Percentiles rank a stretch among this genome's conserved stretches.
Evolutionary conservation across 2,113 vertebrate species (phyloP).

Genomic region (Corydoras maculifer): DNA sequence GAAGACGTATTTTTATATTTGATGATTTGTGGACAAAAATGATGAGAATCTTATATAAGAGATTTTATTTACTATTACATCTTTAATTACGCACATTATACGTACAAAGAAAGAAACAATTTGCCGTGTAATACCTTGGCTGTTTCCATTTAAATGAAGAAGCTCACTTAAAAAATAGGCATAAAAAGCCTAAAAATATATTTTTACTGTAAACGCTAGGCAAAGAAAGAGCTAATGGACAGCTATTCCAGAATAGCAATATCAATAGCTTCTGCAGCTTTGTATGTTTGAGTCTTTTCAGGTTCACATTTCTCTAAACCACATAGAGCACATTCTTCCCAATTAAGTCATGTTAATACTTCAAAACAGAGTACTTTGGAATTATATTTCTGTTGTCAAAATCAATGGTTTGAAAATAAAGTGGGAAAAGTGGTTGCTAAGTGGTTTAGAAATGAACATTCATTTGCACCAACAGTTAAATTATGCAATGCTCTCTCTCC

Average conservation of each 20-base stretch:
- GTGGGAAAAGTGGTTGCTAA: conserved; percentile 35
- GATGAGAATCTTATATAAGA: too few relatives aligned
- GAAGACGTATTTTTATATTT: too few relatives aligned
- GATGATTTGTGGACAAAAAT: too few relatives aligned
- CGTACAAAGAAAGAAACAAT: conserved; percentile 38
- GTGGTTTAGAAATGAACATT: conserved; percentile 53
- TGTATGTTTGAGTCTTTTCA: conserved; percentile 5
- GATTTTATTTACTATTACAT: conserved; percentile 41
- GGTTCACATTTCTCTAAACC: conserved; percentile 8
- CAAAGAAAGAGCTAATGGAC: neutral
- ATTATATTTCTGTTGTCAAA: conserved; percentile 46
- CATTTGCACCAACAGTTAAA: conserved; percentile 52
- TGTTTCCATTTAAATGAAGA: conserved; percentile 7
- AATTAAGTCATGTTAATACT: conserved; percentile 37
- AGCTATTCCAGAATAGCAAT: neutral
- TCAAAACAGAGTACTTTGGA: conserved; percentile 26
- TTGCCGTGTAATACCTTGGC: conserved; percentile 35
- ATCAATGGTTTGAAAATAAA: conserved; percentile 38
- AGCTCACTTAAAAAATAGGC: neutral
- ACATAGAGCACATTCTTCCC: neutral
- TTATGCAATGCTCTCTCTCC: conserved; percentile 51
- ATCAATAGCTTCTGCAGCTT: neutral
- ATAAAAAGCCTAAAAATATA: conserved; percentile 19
- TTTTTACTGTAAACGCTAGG: neutral
- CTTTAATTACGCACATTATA: conserved; percentile 57